These are phyloP conservation scores for Mormoops blainvillei DNA, from an alignment of 2,113 vertebrate genomes.

Conservation along the genomic window DNA sequence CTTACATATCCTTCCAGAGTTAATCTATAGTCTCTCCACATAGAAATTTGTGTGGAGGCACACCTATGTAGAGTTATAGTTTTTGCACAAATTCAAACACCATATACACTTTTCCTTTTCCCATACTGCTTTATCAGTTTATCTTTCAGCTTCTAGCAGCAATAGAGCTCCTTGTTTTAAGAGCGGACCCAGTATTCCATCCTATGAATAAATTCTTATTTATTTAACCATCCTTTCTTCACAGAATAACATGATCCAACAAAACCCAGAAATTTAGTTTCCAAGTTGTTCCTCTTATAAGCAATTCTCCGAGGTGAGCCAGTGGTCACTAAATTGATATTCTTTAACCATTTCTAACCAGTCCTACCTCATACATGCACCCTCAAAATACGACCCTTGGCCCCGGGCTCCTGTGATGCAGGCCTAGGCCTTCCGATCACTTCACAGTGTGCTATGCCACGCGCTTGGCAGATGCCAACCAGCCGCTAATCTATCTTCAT, in stretches of 20 bases:
- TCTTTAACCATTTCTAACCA: not conserved
- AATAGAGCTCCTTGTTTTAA: not conserved
- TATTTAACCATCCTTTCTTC: not conserved
- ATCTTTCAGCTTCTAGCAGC: not conserved
- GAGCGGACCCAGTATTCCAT: not conserved
- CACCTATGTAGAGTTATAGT: not conserved
- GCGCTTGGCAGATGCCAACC: not conserved
- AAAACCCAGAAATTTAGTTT: not conserved
- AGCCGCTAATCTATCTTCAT: not conserved
- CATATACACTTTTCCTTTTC: not conserved
- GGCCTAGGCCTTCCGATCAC: not conserved
- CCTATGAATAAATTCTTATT: not conserved
- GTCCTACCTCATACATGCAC: not conserved
- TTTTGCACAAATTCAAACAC: not conserved
- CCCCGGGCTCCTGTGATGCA: not conserved
- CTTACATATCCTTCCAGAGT: not conserved
- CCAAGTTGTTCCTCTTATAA: not conserved
- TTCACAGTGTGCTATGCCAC: accelerated
- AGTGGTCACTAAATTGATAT: not conserved
- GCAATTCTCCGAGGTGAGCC: not conserved
- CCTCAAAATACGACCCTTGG: not conserved
- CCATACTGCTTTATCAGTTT: not conserved
- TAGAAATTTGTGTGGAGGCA: not conserved
- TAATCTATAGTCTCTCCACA: not conserved
- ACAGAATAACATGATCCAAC: not conserved